Conservation (phyloP, 2,113 vertebrate genomes). For the Plotosus lineatus region DNA sequence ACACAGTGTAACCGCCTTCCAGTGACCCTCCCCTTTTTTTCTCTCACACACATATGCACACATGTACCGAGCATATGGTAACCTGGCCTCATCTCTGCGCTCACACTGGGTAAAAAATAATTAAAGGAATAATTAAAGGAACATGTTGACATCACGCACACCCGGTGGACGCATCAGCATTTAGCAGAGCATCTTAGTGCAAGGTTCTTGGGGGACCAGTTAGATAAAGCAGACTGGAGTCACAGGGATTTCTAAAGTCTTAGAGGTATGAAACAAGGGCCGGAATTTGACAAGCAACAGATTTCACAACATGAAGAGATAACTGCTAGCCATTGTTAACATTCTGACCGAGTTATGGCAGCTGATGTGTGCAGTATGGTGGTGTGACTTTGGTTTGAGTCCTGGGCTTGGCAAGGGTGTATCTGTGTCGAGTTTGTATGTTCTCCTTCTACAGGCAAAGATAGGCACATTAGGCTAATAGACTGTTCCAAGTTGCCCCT, state of each 20-base stretch:
- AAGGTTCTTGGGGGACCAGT: too few relatives aligned
- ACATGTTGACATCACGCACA: constrained; percentile 34
- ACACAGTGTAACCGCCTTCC: neutral
- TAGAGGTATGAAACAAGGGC: too few relatives aligned
- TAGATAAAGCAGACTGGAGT: too few relatives aligned
- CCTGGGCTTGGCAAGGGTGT: too few relatives aligned
- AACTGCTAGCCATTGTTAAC: neutral
- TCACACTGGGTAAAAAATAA: constrained; percentile 35
- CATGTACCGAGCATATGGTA: constrained; percentile 1
- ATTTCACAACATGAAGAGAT: constrained; percentile 6
- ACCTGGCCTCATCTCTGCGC: neutral
- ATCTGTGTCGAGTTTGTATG: too few relatives aligned
- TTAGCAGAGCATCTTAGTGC: neutral
- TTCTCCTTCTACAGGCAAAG: too few relatives aligned
- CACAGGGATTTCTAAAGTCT: too few relatives aligned
- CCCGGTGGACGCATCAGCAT: constrained; percentile 8
- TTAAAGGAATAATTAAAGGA: constrained; percentile 43
- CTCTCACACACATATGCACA: neutral
- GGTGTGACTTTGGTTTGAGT: too few relatives aligned
- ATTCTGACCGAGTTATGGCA: neutral
- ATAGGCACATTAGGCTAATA: too few relatives aligned
- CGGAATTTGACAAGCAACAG: neutral
- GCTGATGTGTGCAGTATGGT: too few relatives aligned
- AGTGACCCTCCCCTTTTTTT: neutral
- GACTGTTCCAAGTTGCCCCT: too few relatives aligned